phyloP scores from a whole-genome alignment of 2,113 vertebrate genomes.

The Embiotoca jacksoni region DNA sequence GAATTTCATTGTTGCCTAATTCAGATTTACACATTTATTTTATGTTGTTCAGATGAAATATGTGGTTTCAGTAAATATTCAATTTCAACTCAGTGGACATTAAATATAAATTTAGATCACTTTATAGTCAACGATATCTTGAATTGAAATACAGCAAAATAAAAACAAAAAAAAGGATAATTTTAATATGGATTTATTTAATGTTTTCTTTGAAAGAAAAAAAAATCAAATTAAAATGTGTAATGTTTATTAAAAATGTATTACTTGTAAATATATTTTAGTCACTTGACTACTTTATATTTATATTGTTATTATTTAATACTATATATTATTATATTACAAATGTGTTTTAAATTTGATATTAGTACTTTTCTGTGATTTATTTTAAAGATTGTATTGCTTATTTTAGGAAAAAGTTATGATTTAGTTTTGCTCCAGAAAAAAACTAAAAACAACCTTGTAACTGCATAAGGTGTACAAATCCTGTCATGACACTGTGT shows the following conservation, averaged over 20 bases:
- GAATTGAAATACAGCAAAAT: not conserved
- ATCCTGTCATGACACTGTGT: not conserved
- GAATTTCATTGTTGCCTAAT: no score
- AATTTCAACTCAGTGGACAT: not conserved
- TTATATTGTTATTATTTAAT: not conserved
- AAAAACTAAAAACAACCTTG: not conserved
- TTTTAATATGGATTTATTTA: no score
- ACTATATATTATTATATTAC: not conserved
- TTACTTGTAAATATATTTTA: no score
- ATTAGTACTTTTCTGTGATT: not conserved
- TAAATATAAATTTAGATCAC: no score
- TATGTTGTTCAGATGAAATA: not conserved
- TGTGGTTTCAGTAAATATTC: not conserved
- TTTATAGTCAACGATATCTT: no score
- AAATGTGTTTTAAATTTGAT: not conserved
- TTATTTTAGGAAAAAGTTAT: not conserved
- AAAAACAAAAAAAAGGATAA: no score
- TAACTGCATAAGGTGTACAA: not conserved
- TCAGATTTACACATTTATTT: not conserved
- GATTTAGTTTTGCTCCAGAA: not conserved
- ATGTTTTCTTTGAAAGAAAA: no score
- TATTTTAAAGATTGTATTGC: not conserved
- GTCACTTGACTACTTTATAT: no score
- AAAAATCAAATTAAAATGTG: no score
- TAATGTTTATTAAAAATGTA: no score